Base-by-base conservation (phyloP, 2,113 vertebrate genomes). In the Epinephelus lanceolatus region DNA sequence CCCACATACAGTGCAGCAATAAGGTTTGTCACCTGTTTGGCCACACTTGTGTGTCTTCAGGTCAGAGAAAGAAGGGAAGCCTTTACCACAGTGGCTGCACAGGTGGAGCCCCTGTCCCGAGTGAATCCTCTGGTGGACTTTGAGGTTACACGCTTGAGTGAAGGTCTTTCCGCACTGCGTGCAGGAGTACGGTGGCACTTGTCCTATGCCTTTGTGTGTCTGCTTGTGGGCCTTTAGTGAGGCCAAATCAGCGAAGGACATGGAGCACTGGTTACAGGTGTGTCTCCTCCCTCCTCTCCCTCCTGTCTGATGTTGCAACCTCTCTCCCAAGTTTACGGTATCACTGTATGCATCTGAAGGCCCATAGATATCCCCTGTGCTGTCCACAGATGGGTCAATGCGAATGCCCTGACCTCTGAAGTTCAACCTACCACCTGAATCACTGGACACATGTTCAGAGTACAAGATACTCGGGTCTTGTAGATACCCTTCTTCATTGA, bases 71-170 rank as follows among this genome's bases (percentile, higher is more conserved):
- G 95, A 95, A 0, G 95, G 87, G 87, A 96, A 97, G 57, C 94
- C 87, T 81, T 96, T 96, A 2, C 96, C 96, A 3, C 97, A 97
- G 33, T 96, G 94, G 66, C 93, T 94, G 77, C 97, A 97, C 69
- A 94, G 89, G 84, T 97, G 96, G 0, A 96, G 95, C 10, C 94
- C 96, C 53, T 97, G 95, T 6, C 94, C 95, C 0, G 95, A 93
- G 92, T 97, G 96, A 52, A 93, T 92, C 45, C 94, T 92, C 80
- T 95, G 95, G 76, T 95, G 95, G n/a, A 94, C 93, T 77, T 95
- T 95, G 45, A 96, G 92, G 76, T 93, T 94, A 85, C 94, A 95
- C 17, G 93, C 93, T 78, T 95, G 96, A 61, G 93, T 91, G 55
- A 95, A 95, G 12, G 86, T 92, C 71, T 95, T 95, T n/a, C 94